phyloP scores from a whole-genome alignment of 2,113 vertebrate species.

The Maccullochella peelii region DNA sequence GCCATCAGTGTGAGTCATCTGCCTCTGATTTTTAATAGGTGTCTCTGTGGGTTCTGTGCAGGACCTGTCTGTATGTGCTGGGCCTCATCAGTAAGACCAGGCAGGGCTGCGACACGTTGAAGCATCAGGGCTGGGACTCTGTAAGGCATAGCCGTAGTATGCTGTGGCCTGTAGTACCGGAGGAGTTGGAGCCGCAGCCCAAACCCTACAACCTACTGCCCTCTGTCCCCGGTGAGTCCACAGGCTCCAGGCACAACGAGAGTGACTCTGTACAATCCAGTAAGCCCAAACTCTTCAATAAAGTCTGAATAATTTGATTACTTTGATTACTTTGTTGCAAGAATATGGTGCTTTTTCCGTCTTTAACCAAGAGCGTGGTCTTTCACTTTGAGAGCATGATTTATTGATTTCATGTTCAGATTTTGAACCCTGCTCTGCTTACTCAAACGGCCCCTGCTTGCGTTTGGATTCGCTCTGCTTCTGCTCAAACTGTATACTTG shows the following conservation, averaged over 20 bases:
- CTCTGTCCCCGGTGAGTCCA: constrained; percentile 83
- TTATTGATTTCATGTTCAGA: too few relatives aligned
- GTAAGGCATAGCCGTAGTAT: constrained; percentile 91
- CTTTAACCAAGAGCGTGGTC: too few relatives aligned
- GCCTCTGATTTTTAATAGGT: background rate
- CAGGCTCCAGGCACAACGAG: constrained; percentile 91
- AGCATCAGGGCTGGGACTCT: constrained; percentile 90
- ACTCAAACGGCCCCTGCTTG: too few relatives aligned
- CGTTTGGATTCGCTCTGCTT: too few relatives aligned
- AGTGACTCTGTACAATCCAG: constrained; percentile 90
- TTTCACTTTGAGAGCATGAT: too few relatives aligned
- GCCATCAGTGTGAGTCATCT: background rate
- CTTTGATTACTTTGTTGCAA: background rate
- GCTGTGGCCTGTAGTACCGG: constrained; percentile 91
- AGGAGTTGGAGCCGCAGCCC: constrained; percentile 86
- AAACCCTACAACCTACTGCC: constrained; percentile 44
- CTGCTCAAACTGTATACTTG: too few relatives aligned
- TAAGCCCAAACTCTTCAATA: constrained; percentile 84
- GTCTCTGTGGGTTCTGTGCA: constrained; percentile 50
- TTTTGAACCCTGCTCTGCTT: too few relatives aligned
- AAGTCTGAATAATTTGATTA: background rate
- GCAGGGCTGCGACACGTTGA: constrained; percentile 92
- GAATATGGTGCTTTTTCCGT: too few relatives aligned
- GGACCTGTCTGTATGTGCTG: constrained; percentile 92
- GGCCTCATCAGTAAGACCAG: constrained; percentile 93